Evolutionary conservation across 2,888 invertebrate species (phyloP).

Genomic region (Hyalella azteca): DNA sequence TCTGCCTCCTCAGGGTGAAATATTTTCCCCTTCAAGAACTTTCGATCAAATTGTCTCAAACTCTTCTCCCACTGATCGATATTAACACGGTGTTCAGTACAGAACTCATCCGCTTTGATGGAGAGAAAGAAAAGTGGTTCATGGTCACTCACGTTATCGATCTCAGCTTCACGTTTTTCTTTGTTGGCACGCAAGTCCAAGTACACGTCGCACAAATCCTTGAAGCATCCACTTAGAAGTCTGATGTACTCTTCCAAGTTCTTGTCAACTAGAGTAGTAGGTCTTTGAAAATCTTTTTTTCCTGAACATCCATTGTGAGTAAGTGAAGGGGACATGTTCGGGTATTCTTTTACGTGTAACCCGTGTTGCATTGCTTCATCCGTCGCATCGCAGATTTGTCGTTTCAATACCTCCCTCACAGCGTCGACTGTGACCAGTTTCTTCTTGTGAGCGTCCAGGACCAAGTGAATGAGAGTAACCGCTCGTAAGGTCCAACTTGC

Average conservation of each 20-base stretch:
- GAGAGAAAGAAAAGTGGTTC: conserved; percentile 68
- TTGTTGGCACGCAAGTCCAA: conserved; percentile 66
- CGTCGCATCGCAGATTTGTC: conserved; percentile 27
- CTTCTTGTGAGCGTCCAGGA: conserved; percentile 69
- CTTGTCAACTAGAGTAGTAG: conserved; percentile 60
- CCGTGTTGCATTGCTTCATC: conserved; percentile 57
- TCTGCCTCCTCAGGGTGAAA: conserved; percentile 30
- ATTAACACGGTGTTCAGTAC: conserved; percentile 51
- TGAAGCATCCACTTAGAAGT: conserved; percentile 63
- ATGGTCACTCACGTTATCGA: conserved; percentile 65
- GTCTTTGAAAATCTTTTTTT: conserved; percentile 40
- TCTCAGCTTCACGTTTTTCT: conserved; percentile 64
- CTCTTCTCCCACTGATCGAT: conserved; percentile 51
- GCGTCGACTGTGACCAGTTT: conserved; percentile 42
- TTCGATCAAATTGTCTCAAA: conserved; percentile 54
- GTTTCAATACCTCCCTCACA: conserved; percentile 48
- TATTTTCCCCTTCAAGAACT: conserved; percentile 51
- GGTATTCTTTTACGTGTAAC: conserved; percentile 61
- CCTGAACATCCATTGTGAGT: not conserved
- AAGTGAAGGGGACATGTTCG: not conserved
- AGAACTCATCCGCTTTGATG: conserved; percentile 68
- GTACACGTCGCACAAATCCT: conserved; percentile 66
- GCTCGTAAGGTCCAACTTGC: conserved; percentile 84
- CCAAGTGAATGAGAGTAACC: conserved; percentile 83
- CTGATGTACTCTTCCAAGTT: conserved; percentile 49